phyloP scores from a whole-genome alignment of 2,113 vertebrate genomes.

The Zapornia atra region DNA sequence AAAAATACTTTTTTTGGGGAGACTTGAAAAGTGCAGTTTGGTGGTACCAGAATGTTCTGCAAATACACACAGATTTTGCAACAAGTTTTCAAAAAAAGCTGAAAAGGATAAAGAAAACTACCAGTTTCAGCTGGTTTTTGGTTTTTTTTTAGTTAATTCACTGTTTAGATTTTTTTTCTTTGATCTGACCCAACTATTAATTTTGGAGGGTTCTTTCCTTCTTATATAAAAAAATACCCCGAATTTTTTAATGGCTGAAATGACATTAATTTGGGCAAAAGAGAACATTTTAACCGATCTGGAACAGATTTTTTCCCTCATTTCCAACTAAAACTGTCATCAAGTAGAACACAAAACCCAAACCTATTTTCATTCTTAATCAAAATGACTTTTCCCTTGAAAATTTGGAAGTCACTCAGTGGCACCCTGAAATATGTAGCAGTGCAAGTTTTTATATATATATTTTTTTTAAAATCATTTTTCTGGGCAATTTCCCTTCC shows the following conservation, averaged over 20 bases:
- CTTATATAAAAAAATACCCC: neutral
- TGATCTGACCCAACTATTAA: neutral
- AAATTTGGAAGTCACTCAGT: neutral
- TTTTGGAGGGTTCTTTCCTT: neutral
- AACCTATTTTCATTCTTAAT: neutral
- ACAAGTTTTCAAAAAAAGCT: neutral
- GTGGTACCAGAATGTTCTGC: neutral
- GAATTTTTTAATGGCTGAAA: neutral
- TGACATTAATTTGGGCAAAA: neutral
- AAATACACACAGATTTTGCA: neutral
- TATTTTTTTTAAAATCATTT: neutral
- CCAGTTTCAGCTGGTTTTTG: neutral
- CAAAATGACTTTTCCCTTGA: neutral
- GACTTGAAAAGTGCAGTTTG: neutral
- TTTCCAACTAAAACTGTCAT: constrained; percentile 30
- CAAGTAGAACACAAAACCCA: neutral
- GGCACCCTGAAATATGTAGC: neutral
- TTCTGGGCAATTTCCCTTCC: neutral
- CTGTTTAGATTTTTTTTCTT: neutral
- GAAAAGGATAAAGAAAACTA: neutral
- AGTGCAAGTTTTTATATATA: neutral
- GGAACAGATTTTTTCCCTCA: neutral
- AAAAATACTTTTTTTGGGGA: neutral
- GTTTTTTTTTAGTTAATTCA: neutral
- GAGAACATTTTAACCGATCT: neutral